phyloP scores from a whole-genome alignment of 2,113 vertebrate genomes.

The Neolamprologus devosi region DNA sequence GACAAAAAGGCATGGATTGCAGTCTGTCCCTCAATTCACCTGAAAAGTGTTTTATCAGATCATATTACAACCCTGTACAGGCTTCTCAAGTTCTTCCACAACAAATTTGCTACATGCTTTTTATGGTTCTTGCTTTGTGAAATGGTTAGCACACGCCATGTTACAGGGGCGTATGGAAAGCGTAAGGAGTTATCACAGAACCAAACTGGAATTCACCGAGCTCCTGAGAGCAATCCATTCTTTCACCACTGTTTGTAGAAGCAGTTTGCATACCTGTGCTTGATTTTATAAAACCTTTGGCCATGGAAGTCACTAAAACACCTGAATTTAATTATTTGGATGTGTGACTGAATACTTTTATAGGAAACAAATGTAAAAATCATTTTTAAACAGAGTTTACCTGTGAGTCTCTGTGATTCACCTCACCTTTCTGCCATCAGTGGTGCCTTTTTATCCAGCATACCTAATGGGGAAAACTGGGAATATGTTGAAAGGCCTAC shows the following conservation, averaged over 20 bases:
- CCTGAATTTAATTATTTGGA: not conserved
- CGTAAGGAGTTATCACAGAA: rapidly evolving
- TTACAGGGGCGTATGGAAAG: rapidly evolving
- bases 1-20: rapidly evolving
- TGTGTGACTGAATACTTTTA: not conserved
- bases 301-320: not conserved
- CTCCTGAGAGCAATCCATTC: not conserved
- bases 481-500: not conserved
- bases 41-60: not conserved
- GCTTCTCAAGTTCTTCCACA: not conserved
- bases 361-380: rapidly evolving
- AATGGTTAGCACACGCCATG: not conserved
- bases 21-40: not conserved
- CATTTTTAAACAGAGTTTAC: not conserved
- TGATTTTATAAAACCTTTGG: not conserved
- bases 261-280: not conserved
- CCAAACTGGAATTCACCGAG: rapidly evolving
- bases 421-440: rapidly evolving
- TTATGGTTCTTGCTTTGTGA: rapidly evolving
- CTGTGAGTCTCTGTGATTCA: not conserved
- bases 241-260: not conserved
- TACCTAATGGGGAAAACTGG: not conserved
- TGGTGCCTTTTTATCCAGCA: not conserved
- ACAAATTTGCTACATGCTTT: not conserved
- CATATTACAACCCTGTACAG: not conserved